Base-by-base conservation (phyloP, 2,888 invertebrate genomes). In the Drosophila yooni region DNA sequence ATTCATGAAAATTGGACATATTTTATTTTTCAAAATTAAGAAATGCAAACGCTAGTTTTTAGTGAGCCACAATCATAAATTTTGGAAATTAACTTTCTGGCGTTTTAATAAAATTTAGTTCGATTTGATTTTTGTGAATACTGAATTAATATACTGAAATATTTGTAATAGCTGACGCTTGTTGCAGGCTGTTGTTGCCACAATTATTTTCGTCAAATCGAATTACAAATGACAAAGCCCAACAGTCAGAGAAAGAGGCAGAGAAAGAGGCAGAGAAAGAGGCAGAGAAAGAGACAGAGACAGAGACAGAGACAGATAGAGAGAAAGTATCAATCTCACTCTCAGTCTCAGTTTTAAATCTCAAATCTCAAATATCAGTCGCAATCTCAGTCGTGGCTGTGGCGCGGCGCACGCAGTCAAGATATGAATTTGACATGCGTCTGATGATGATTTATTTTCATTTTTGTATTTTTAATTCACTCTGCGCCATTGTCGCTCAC, bases 351-450 rank as follows among this genome's bases (percentile, higher is more conserved):
- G 64, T 38, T 54, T 68, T 46, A 66, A 69, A 54, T 38, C 64
- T 68, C 53, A 66, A 69, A 62, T 66, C 70, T 66, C 61, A 70
- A 62, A 65, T 58, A 53, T 65, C 48, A 61, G 54, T 52, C 54
- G 8, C 31, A 57, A 50, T 57, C 56, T 21, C 21, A 53, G 43
- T 25, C 53, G 38, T n/a, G 57, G 68, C 27, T 33, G 48, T 48
- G 57, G 83, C 70, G 69, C 75, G 57, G 83, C 70, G 69, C 75
- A 74, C 68, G 67, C 84, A 82, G 87, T 81, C 80, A 75, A 76
- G 87, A 85, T 81, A 82, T 78, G 83, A 84, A 83, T 88, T 88
- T 85, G 85, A 81, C 85, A 85, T 82, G 88, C 88, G 85, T 81
- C 86, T 82, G 88, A 85, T 88, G 83, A 83, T 83, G 87, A 83